A percentile compares a stretch with the other conserved stretches of the same genome.
Conservation (phyloP, 2,888 invertebrate genomes). For the Lasioglossum lativentre region DNA sequence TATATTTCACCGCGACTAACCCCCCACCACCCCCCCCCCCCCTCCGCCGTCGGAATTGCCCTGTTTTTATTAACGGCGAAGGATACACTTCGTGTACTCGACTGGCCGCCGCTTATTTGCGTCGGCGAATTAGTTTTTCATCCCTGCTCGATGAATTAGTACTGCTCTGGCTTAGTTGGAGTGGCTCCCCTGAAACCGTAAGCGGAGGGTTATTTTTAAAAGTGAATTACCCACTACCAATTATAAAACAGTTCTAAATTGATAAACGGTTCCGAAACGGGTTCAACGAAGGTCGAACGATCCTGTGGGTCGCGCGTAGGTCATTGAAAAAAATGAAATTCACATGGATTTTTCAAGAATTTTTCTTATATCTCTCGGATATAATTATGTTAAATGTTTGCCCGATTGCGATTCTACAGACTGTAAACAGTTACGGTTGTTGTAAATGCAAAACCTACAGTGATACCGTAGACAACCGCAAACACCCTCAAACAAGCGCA, state of each 20-base stretch:
- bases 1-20: constrained; percentile 18
- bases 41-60: not conserved
- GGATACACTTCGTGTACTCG: not conserved
- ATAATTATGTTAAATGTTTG: not conserved
- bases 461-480: not conserved
- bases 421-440: not conserved
- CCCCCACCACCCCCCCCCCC: not conserved
- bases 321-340: not conserved
- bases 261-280: too few relatives aligned
- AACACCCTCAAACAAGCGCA: not conserved
- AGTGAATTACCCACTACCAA: not conserved
- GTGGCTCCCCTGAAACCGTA: not conserved
- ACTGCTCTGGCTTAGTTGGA: not conserved
- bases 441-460: not conserved
- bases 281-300: not conserved
- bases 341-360: not conserved
- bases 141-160: not conserved
- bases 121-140: constrained; percentile 5
- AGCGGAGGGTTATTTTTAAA: not conserved
- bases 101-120: not conserved
- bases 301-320: not conserved
- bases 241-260: not conserved
- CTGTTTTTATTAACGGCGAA: constrained; percentile 22
- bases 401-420: not conserved
- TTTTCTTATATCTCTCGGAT: not conserved